phyloP scores from a whole-genome alignment of 2,113 vertebrate species.

The Oryzias celebensis region DNA sequence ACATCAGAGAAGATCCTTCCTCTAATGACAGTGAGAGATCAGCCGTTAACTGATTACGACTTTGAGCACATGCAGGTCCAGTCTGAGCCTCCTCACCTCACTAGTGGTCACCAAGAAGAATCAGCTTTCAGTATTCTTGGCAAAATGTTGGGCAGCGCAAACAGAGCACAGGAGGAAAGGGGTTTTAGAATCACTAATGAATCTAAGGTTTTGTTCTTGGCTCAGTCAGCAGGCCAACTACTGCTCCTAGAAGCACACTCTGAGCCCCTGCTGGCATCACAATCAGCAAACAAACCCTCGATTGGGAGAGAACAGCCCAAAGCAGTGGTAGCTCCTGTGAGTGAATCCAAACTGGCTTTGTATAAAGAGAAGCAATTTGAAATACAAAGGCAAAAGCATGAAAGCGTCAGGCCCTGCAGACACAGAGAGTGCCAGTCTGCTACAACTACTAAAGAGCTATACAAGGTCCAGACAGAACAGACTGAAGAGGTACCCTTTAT shows the following conservation, averaged over 20 bases:
- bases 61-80: constrained; percentile 26
- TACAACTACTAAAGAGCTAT: constrained; percentile 70
- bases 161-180: constrained; percentile 53
- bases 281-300: constrained; percentile 17
- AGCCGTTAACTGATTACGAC: constrained; percentile 30
- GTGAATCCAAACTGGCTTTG: constrained; percentile 41
- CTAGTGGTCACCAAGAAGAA: constrained; percentile 63
- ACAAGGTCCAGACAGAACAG: constrained; percentile 64
- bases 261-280: constrained; percentile 40
- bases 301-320: constrained; percentile 40
- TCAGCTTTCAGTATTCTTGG: constrained; percentile 48
- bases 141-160: constrained; percentile 38
- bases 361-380: constrained; percentile 60
- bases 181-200: constrained; percentile 66
- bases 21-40: constrained; percentile 54
- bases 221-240: constrained; percentile 56
- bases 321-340: constrained; percentile 50
- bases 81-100: constrained; percentile 57
- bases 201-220: constrained; percentile 62
- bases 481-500: constrained; percentile 37
- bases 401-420: constrained; percentile 48
- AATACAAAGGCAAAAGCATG: constrained; percentile 32
- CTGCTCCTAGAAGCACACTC: constrained; percentile 57
- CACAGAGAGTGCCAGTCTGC: constrained; percentile 61
- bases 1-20: constrained; percentile 65